phyloP scores from a whole-genome alignment of 2,797 vertebrate genomes.

The Allobates femoralis region DNA sequence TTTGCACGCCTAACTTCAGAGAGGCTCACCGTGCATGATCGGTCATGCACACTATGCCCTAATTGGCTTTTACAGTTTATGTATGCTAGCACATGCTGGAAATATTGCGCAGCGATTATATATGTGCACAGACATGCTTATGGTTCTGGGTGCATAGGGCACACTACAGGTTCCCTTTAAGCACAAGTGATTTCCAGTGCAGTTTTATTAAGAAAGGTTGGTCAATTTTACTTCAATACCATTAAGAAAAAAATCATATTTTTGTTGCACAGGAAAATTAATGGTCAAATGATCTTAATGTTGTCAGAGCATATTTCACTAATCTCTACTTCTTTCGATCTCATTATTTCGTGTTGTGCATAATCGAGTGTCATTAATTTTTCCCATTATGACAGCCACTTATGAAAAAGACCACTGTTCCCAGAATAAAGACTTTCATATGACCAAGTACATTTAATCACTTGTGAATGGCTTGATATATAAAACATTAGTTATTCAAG shows the following conservation, averaged over 20 bases:
- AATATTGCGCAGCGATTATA: no score
- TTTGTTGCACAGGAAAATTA: neutral
- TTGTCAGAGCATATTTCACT: neutral
- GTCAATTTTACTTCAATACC: neutral
- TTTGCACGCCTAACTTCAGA: no score
- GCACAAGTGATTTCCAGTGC: no score
- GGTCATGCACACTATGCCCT: no score
- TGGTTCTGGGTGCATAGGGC: no score
- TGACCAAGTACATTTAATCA: conserved; percentile 27
- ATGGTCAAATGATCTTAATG: neutral
- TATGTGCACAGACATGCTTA: no score
- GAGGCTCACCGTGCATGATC: no score
- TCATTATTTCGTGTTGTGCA: neutral
- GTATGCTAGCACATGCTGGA: no score
- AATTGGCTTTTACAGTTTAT: no score
- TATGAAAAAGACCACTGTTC: neutral
- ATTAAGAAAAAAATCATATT: neutral
- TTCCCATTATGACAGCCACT: conserved; percentile 7
- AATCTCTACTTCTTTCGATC: neutral
- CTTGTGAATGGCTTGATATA: neutral
- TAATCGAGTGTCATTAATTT: conserved; percentile 4
- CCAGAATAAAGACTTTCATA: neutral
- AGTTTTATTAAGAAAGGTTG: neutral
- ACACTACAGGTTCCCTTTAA: no score
- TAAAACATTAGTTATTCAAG: conserved; percentile 12